These are phyloP conservation scores for Discoglossus pictus DNA, from an alignment of 2,797 vertebrate genomes.

Conservation along the genomic window DNA sequence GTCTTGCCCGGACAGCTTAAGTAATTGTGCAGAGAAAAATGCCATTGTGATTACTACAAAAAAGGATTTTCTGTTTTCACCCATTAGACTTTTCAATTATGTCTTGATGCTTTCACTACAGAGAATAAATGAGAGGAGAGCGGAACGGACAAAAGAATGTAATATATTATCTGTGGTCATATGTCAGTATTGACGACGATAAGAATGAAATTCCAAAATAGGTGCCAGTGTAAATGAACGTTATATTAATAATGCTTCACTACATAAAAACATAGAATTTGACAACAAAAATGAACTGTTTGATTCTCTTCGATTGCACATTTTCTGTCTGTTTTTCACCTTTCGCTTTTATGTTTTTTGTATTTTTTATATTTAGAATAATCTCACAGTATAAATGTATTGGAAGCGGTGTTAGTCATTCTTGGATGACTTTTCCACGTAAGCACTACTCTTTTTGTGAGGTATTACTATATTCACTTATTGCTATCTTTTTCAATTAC, in stretches of 20 bases:
- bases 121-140: conserved; percentile 52
- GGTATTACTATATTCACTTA: too few species aligned
- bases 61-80: conserved; percentile 71
- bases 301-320: not conserved
- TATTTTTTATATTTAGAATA: too few species aligned
- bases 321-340: too few species aligned
- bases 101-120: conserved; percentile 62
- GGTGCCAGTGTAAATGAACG: conserved; percentile 60
- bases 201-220: conserved; percentile 66
- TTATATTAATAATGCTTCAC: conserved; percentile 52
- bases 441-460: too few species aligned
- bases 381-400: too few species aligned
- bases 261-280: not conserved
- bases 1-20: conserved; percentile 75
- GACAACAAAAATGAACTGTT: not conserved
- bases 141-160: conserved; percentile 39
- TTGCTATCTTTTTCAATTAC: too few species aligned
- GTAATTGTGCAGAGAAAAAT: conserved; percentile 70
- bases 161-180: conserved; percentile 66
- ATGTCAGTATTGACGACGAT: conserved; percentile 70
- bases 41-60: conserved; percentile 70
- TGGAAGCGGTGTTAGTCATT: too few species aligned
- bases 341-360: too few species aligned
- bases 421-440: too few species aligned
- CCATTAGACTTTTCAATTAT: conserved; percentile 71